Evolutionary conservation across 2,113 vertebrate species (phyloP).

Genomic region (Podarcis muralis): DNA sequence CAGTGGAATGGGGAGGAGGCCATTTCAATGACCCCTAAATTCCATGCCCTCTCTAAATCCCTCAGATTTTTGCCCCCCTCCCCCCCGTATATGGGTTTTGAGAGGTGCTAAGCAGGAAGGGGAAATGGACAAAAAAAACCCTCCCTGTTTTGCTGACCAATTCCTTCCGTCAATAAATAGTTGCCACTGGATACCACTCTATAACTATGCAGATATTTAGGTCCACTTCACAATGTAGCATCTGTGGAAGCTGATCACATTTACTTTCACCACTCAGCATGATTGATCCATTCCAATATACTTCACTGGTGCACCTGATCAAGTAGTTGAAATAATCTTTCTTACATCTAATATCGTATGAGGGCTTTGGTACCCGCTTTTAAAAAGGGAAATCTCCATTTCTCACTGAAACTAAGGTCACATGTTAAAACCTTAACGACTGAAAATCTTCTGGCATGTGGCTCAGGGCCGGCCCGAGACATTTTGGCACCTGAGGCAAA

Average conservation of each 20-base stretch:
- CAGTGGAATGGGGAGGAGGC: too few relatives aligned
- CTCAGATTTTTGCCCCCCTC: too few relatives aligned
- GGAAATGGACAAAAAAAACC: too few relatives aligned
- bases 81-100: too few relatives aligned
- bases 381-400: not conserved
- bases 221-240: not conserved
- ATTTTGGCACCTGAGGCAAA: too few relatives aligned
- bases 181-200: not conserved
- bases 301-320: not conserved
- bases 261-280: not conserved
- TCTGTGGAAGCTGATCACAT: not conserved
- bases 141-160: too few relatives aligned
- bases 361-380: not conserved
- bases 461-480: too few relatives aligned
- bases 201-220: not conserved
- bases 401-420: not conserved
- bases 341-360: not conserved
- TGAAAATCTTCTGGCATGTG: not conserved
- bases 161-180: too few relatives aligned
- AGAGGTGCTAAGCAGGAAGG: too few relatives aligned
- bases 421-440: not conserved
- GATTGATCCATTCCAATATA: not conserved
- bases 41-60: too few relatives aligned
- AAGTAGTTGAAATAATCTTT: not conserved
- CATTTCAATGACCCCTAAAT: too few relatives aligned